A percentile compares a stretch with the other conserved stretches of the same genome.
Evolutionary conservation across 2,113 vertebrate species (phyloP).

Genomic region (Archilochus colubris): DNA sequence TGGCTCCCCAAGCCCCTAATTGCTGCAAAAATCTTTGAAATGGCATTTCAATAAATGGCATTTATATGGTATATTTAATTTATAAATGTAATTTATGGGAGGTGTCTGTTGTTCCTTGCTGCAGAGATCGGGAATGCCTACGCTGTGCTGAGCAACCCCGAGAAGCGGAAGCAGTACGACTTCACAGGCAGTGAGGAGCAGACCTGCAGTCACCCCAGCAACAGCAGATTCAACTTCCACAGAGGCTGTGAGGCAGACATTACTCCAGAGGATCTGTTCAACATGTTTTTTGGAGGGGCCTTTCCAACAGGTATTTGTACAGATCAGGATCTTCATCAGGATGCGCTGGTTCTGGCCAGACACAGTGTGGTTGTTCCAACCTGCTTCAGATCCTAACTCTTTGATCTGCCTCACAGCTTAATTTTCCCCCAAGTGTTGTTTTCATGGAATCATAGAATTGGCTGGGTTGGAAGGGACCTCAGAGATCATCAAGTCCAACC

Average conservation of each 20-base stretch:
- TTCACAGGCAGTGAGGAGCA: constrained; percentile 89
- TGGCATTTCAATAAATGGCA: too few species aligned
- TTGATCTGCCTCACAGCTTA: neutral
- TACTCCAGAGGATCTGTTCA: constrained; percentile 97
- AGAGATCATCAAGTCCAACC: too few species aligned
- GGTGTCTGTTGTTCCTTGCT: constrained; percentile 41
- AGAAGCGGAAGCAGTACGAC: constrained; percentile 95
- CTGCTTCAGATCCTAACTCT: neutral
- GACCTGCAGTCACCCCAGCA: constrained; percentile 81
- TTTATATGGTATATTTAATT: too few species aligned
- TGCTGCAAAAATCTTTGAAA: neutral
- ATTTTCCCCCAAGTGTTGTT: neutral
- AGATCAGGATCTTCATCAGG: rapidly evolving
- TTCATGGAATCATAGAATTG: too few species aligned
- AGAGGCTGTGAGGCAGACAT: constrained; percentile 95
- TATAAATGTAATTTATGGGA: neutral
- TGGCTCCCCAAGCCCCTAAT: neutral
- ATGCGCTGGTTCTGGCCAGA: neutral
- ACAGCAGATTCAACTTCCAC: constrained; percentile 92
- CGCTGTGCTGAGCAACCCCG: constrained; percentile 92
- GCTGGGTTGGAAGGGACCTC: too few species aligned
- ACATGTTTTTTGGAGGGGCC: constrained; percentile 97
- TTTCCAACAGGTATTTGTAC: constrained; percentile 89
- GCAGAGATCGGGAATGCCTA: constrained; percentile 97
- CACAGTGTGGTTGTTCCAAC: neutral